Base-by-base conservation (phyloP, 2,888 invertebrate species). In the Orthosia incerta region DNA sequence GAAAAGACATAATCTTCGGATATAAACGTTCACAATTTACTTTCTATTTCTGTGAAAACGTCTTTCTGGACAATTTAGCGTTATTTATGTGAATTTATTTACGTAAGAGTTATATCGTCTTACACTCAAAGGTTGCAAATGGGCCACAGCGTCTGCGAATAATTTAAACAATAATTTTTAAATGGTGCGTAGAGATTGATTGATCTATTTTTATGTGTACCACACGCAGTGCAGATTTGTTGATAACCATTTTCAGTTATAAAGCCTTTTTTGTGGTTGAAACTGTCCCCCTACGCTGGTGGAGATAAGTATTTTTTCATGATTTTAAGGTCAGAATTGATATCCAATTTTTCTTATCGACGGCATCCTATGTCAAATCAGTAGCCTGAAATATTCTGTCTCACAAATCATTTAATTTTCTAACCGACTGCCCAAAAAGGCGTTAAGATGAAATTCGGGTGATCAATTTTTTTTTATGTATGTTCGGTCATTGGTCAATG, bases 71-170 rank as follows among this genome's bases (percentile, higher is more conserved):
- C 66, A 63, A 73, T 80, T 82, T 73, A 31, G 7, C 18, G 51
- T 82, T 70, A 73, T 48, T 72, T 73, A 78, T 82, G 55, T 57
- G 16, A 55, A 50, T 82, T 67, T 82, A 62, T 71, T 72, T 63
- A 55, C 26, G 48, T 53, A 63, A 72, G 55, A 26, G 26, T 62
- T 56, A 66, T 65, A 12, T 51, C 71, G 26, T 57, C 56, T 81
- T 72, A 66, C 12, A 56, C 48, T 31, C 62, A 82, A 69, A 73
- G 51, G 69, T 67, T 55, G 45, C 50, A 63, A 80, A 80, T 78
- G 79, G 23, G 23, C 51, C 80, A 26, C 20, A 18, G 39, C 83
- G 66, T 48, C 56, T 45, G 56, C 4, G 55, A 60, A 70, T 78
- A 60, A 73, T 78, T 82, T 69, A 31, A 70, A 63, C 62, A 82